These are phyloP conservation scores for Asarcornis scutulata DNA, from an alignment of 2,113 vertebrate species.

Conservation along the genomic window DNA sequence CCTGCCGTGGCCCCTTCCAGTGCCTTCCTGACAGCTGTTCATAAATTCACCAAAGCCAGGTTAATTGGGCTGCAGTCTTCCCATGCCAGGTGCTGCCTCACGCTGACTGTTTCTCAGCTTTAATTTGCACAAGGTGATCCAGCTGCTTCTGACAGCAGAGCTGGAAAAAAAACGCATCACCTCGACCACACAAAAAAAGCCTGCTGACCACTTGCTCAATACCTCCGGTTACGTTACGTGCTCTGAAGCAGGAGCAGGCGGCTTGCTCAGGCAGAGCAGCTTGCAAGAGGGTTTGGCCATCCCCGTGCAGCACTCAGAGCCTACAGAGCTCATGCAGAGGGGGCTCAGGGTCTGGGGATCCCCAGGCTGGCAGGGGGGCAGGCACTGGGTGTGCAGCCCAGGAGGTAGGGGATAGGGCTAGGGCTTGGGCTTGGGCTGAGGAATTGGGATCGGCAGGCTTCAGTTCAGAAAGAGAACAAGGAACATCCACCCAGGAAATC, in stretches of 20 bases:
- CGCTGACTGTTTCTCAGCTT: neutral
- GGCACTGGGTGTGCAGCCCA: no score
- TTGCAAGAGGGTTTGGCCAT: neutral
- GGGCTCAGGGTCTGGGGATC: no score
- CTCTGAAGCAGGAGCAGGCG: neutral
- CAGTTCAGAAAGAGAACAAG: neutral
- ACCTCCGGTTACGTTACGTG: neutral
- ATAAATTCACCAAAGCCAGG: neutral
- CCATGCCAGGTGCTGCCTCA: neutral
- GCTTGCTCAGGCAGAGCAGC: neutral
- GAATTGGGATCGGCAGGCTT: neutral
- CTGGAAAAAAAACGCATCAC: neutral
- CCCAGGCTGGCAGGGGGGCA: no score
- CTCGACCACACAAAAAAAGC: neutral
- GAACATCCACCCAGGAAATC: conserved; percentile 16
- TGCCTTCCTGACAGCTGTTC: neutral
- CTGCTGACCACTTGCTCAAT: neutral
- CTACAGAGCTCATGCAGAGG: neutral
- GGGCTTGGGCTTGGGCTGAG: neutral
- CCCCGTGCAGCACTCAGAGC: neutral
- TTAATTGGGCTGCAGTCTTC: neutral
- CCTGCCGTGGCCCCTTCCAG: neutral
- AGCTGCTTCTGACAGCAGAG: neutral
- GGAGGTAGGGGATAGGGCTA: no score
- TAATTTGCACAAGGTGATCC: neutral